Evolutionary conservation across 2,888 invertebrate genomes (phyloP).

Genomic region (Platypus cylindrus): DNA sequence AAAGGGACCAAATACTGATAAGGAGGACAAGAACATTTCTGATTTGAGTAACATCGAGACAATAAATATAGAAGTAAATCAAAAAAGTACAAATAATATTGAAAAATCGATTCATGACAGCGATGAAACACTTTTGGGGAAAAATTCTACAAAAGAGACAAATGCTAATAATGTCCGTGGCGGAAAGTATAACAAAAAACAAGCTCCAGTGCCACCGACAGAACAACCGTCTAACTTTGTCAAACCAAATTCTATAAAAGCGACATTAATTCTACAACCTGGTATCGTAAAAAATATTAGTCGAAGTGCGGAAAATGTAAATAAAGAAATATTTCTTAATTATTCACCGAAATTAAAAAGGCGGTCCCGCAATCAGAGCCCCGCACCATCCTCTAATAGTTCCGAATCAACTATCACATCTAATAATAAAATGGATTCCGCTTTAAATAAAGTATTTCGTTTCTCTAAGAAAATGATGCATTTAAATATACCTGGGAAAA

Average conservation of each 20-base stretch:
- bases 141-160: background rate
- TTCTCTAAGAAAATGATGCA: conserved; percentile 43
- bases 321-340: conserved; percentile 26
- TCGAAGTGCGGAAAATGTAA: conserved; percentile 16
- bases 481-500: conserved; percentile 10
- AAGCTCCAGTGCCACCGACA: conserved; percentile 37
- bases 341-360: conserved; percentile 28
- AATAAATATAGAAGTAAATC: background rate
- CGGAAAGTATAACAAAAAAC: conserved; percentile 41
- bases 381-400: conserved; percentile 17
- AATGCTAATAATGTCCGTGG: conserved; percentile 25
- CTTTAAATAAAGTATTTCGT: conserved; percentile 33
- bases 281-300: conserved; percentile 30
- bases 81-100: background rate
- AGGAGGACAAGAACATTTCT: background rate
- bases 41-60: background rate
- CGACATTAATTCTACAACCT: conserved; percentile 38
- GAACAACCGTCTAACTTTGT: conserved; percentile 8
- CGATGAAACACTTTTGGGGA: background rate
- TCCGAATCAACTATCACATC: conserved; percentile 5
- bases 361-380: conserved; percentile 19
- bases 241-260: conserved; percentile 32
- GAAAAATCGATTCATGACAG: background rate
- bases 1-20: too few relatives aligned
- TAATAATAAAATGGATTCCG: conserved; percentile 7